Conservation (phyloP, 2,888 invertebrate genomes). For the Limnephilus marmoratus region DNA sequence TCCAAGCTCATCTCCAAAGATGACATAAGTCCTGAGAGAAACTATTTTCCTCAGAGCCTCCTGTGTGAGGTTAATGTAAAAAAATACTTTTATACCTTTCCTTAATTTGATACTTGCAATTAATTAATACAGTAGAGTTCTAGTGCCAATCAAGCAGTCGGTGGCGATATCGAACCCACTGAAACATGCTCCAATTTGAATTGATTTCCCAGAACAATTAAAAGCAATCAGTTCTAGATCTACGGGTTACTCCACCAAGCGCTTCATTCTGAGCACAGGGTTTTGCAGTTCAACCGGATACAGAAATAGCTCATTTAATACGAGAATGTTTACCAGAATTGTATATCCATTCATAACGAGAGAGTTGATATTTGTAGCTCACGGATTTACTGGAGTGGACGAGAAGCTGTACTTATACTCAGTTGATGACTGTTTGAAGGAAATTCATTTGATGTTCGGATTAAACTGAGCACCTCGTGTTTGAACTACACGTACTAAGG, state of each 20-base stretch:
- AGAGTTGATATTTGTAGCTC: not conserved
- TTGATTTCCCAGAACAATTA: slow-evolving; percentile 2
- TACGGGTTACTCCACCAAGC: not conserved
- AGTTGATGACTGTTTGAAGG: not conserved
- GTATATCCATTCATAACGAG: not conserved
- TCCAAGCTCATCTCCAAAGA: too few species aligned
- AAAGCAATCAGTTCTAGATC: not conserved
- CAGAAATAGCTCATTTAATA: not conserved
- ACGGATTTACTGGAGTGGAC: not conserved
- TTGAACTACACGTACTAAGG: not conserved
- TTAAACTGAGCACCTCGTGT: not conserved
- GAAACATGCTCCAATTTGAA: not conserved
- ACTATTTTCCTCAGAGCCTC: too few species aligned
- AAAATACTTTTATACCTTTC: not conserved
- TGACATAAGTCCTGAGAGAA: too few species aligned
- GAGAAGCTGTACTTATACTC: not conserved
- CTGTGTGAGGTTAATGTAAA: not conserved
- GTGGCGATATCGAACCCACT: not conserved
- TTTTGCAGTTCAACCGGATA: slow-evolving; percentile 2
- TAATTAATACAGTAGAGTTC: not conserved
- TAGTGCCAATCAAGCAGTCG: not conserved
- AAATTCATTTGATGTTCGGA: not conserved
- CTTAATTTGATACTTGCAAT: not conserved
- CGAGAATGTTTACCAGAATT: slow-evolving; percentile 9
- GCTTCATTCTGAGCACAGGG: not conserved